Conservation (phyloP, 2,888 invertebrate species). For the Xanthorhoe spadicearia region DNA sequence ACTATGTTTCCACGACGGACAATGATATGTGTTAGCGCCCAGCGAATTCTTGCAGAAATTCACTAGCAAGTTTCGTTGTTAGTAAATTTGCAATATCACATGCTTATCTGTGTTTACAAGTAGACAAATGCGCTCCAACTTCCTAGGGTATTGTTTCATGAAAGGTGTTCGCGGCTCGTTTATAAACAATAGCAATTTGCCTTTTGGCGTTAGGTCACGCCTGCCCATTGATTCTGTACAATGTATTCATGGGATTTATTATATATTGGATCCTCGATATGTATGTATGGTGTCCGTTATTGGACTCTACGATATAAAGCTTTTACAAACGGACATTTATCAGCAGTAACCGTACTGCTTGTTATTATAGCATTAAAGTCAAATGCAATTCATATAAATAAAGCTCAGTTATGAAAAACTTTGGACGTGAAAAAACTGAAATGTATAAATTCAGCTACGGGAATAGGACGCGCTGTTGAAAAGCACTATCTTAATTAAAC, state of each 20-base stretch:
- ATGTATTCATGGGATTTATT: slow-evolving; percentile 53
- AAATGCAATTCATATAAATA: background rate
- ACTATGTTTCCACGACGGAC: slow-evolving; percentile 37
- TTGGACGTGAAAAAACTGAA: background rate
- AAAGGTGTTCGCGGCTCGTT: slow-evolving; percentile 68
- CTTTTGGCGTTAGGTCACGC: slow-evolving; percentile 72
- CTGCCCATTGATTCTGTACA: slow-evolving; percentile 63
- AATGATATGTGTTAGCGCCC: slow-evolving; percentile 42
- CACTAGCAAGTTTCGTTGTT: slow-evolving; percentile 33
- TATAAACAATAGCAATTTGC: slow-evolving; percentile 76
- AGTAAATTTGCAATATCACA: slow-evolving; percentile 44
- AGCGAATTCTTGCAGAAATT: slow-evolving; percentile 35
- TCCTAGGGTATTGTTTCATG: slow-evolving; percentile 72
- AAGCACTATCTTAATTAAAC: slow-evolving; percentile 30
- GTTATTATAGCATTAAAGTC: background rate
- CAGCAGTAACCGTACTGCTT: slow-evolving; percentile 11
- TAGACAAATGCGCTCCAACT: slow-evolving; percentile 60
- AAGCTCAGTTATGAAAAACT: background rate
- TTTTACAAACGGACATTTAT: slow-evolving; percentile 26
- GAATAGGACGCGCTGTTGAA: slow-evolving; percentile 2
- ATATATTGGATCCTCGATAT: slow-evolving; percentile 47
- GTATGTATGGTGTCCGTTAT: slow-evolving; percentile 36
- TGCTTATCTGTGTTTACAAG: slow-evolving; percentile 50
- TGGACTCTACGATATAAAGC: slow-evolving; percentile 25
- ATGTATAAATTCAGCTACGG: background rate